These are phyloP conservation scores for Drosophila teissieri DNA, from an alignment of 1,140 invertebrate genomes.

Conservation along the genomic window DNA sequence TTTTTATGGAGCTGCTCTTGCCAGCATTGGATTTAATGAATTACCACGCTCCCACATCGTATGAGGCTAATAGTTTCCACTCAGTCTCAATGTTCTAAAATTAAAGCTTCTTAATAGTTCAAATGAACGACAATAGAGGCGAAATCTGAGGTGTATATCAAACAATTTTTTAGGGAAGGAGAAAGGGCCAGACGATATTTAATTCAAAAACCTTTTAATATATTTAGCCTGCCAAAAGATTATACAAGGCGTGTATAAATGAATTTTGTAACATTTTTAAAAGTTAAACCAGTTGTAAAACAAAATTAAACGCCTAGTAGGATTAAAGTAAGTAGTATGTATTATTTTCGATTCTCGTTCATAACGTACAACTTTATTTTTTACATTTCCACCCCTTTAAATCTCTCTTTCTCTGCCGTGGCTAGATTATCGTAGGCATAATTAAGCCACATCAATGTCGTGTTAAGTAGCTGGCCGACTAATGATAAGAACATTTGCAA, in stretches of 20 bases:
- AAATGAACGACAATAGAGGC: conserved; percentile 17
- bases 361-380: not conserved
- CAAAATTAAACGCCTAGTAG: no score
- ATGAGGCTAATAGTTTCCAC: conserved; percentile 34
- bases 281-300: no score
- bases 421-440: conserved; percentile 61
- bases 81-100: conserved; percentile 43
- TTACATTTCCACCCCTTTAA: not conserved
- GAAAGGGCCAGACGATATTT: no score
- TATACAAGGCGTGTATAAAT: no score
- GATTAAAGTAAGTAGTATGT: no score
- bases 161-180: no score
- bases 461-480: conserved; percentile 79
- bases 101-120: conserved; percentile 51
- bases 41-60: conserved; percentile 38
- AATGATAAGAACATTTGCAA: conserved; percentile 78
- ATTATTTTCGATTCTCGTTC: no score
- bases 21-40: conserved; percentile 73
- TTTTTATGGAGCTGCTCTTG: conserved; percentile 50
- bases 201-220: no score
- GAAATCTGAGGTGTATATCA: not conserved
- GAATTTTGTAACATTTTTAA: no score
- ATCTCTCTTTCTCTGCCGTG: conserved; percentile 5
- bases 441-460: conserved; percentile 82
- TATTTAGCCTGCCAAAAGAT: no score